Percentiles rank a stretch among this genome's conserved stretches.
These are phyloP conservation scores for Tetramorium simillimum DNA, from an alignment of 1,140 invertebrate species.

Conservation along the genomic window DNA sequence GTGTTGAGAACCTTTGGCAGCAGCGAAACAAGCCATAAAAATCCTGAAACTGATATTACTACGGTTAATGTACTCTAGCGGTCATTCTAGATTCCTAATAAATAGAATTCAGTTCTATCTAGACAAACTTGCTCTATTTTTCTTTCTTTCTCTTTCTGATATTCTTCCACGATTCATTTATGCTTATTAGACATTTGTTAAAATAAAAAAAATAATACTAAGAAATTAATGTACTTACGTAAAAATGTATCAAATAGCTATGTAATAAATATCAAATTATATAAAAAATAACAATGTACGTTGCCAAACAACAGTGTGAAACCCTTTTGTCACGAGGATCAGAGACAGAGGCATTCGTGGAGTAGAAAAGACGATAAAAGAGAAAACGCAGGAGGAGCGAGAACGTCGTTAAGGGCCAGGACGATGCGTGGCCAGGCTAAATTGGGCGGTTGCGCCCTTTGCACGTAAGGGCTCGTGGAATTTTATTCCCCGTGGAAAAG, in stretches of 20 bases:
- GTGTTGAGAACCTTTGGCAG: constrained; percentile 59
- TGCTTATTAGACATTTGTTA: background rate
- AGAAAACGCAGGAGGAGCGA: constrained; percentile 31
- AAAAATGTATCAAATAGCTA: background rate
- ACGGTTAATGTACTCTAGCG: constrained; percentile 61
- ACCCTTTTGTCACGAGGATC: background rate
- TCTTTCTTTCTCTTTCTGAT: constrained; percentile 34
- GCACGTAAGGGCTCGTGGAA: constrained; percentile 62
- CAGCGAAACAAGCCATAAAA: constrained; percentile 71
- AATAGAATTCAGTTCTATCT: constrained; percentile 60
- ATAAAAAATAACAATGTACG: background rate
- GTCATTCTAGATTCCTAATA: constrained; percentile 65
- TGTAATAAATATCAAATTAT: background rate
- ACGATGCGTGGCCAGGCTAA: constrained; percentile 68
- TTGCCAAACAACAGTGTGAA: background rate
- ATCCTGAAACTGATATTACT: constrained; percentile 66
- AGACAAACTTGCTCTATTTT: constrained; percentile 23
- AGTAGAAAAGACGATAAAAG: constrained; percentile 14
- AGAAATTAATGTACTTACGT: background rate
- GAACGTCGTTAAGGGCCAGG: constrained; percentile 61
- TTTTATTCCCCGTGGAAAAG: constrained; percentile 72
- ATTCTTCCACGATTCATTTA: background rate
- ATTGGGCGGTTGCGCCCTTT: constrained; percentile 62
- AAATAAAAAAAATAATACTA: background rate
- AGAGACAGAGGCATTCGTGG: background rate